Percentiles rank a stretch among this genome's conserved stretches.
These are phyloP conservation scores for Colinus virginianus DNA, from an alignment of 2,113 vertebrate genomes.

Conservation along the genomic window DNA sequence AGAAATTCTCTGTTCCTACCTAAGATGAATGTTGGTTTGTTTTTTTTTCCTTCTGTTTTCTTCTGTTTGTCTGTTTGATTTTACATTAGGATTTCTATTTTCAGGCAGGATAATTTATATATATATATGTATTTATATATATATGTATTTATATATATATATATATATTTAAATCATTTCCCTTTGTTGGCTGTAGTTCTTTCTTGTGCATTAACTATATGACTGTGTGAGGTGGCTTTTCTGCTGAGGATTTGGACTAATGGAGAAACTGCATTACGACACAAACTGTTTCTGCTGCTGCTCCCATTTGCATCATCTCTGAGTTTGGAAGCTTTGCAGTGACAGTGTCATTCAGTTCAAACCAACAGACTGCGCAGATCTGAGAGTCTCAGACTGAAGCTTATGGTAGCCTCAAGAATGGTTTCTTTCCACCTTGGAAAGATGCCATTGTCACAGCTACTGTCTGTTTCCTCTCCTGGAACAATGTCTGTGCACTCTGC, in stretches of 20 bases:
- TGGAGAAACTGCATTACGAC: not conserved
- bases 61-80: too few relatives aligned
- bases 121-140: too few relatives aligned
- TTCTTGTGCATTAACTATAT: not conserved
- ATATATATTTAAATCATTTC: not conserved
- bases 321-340: not conserved
- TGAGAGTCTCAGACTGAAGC: not conserved
- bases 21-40: not conserved
- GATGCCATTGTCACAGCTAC: slow-evolving; percentile 6
- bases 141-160: too few relatives aligned
- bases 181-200: not conserved
- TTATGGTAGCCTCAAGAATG: not conserved
- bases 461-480: slow-evolving; percentile 38
- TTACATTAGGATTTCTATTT: too few relatives aligned
- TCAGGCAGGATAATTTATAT: too few relatives aligned
- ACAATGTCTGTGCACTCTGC: not conserved
- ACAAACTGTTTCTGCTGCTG: not conserved
- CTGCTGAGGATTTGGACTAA: not conserved
- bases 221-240: not conserved
- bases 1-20: not conserved
- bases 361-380: not conserved
- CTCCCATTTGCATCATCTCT: fast-evolving
- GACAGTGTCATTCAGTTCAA: not conserved
- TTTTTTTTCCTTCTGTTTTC: not conserved
- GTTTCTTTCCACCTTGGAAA: slow-evolving; percentile 48